Evolutionary conservation across 2,113 vertebrate genomes (phyloP).

Genomic region (Columba livia): DNA sequence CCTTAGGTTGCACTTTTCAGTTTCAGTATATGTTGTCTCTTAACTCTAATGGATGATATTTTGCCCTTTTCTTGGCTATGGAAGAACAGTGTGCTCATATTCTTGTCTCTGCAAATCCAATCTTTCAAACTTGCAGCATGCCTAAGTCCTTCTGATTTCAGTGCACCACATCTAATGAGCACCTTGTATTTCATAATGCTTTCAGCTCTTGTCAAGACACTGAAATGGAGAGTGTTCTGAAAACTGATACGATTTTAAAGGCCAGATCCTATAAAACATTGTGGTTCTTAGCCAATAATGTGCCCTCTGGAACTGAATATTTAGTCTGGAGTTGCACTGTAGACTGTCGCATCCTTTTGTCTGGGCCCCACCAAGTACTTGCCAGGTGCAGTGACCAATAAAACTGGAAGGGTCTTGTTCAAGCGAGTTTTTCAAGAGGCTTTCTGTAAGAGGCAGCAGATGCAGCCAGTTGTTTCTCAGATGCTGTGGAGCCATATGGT

Average conservation of each 20-base stretch:
- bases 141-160: background rate
- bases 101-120: background rate
- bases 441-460: background rate
- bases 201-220: background rate
- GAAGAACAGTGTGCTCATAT: background rate
- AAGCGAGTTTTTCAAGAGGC: background rate
- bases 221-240: constrained; percentile 1
- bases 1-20: background rate
- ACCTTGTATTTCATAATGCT: background rate
- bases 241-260: constrained; percentile 18
- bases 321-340: background rate
- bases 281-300: background rate
- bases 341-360: background rate
- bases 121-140: background rate
- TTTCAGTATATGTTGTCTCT: background rate
- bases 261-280: background rate
- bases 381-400: background rate
- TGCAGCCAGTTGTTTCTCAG: background rate
- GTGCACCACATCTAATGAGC: background rate
- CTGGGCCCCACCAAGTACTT: background rate
- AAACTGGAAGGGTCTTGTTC: background rate
- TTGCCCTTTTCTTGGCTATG: background rate
- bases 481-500: background rate
- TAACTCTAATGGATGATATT: background rate
- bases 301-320: background rate